Evolutionary conservation across 1,140 invertebrate species (phyloP).

Genomic region (Eulimnadia texana): DNA sequence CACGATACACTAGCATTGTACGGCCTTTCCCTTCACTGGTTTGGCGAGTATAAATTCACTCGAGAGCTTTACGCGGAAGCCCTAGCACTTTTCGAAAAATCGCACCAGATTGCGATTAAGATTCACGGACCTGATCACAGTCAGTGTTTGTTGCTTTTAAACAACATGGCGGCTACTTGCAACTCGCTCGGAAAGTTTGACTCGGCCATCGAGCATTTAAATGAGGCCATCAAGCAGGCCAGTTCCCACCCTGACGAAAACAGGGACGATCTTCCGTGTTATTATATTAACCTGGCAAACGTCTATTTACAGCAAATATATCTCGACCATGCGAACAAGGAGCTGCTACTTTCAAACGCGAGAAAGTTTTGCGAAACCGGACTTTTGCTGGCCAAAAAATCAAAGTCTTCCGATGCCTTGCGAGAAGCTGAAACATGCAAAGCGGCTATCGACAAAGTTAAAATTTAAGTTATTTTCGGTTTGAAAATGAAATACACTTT

Average conservation of each 20-base stretch:
- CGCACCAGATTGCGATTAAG: conserved; percentile 48
- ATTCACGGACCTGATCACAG: conserved; percentile 49
- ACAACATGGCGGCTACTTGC: conserved; percentile 66
- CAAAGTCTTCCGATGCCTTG: not conserved
- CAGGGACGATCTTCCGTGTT: conserved; percentile 43
- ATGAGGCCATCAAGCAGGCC: conserved; percentile 52
- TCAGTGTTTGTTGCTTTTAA: conserved; percentile 61
- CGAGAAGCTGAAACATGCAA: not conserved
- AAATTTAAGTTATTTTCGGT: no score
- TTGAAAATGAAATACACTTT: no score
- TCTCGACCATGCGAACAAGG: not conserved
- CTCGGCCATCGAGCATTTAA: conserved; percentile 51
- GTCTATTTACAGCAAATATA: conserved; percentile 38
- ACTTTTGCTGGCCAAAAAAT: not conserved
- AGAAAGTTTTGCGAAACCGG: not conserved
- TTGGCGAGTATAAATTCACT: conserved; percentile 56
- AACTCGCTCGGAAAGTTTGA: conserved; percentile 47
- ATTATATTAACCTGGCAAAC: conserved; percentile 70
- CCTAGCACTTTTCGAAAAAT: conserved; percentile 46
- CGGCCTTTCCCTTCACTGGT: conserved; percentile 62
- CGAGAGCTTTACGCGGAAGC: conserved; percentile 43
- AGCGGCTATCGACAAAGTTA: not conserved
- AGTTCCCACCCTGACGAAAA: conserved; percentile 38
- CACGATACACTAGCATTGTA: conserved; percentile 44
- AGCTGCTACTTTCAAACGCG: not conserved